A percentile compares a stretch with the other conserved stretches of the same genome.
phyloP scores from a whole-genome alignment of 37 sponge, comb jelly and placozoan species.

The Corticium candelabrum region DNA sequence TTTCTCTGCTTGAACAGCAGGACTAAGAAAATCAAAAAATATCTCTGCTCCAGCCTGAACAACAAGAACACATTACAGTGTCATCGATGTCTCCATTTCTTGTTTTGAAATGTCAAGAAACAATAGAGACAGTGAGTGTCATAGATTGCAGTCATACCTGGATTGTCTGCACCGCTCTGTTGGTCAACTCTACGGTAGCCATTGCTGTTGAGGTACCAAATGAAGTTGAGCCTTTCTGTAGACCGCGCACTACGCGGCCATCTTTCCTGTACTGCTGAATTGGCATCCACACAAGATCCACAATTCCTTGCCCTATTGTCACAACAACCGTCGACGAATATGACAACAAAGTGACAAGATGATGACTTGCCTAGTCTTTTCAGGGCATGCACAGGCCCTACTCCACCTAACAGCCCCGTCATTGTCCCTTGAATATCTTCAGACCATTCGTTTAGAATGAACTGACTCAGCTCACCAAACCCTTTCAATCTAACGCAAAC shows the following conservation, averaged over 20 bases:
- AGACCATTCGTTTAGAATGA: too few relatives aligned
- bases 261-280: slow-evolving; percentile 91
- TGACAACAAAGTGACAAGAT: slow-evolving; percentile 7
- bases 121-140: background rate
- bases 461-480: too few relatives aligned
- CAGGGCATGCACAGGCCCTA: slow-evolving; percentile 86
- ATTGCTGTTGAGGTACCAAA: slow-evolving; percentile 80
- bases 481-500: too few relatives aligned
- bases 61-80: background rate
- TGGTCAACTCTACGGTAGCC: slow-evolving; percentile 77
- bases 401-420: slow-evolving; percentile 73
- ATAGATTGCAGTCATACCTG: slow-evolving; percentile 34
- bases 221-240: slow-evolving; percentile 83
- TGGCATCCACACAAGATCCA: slow-evolving; percentile 87
- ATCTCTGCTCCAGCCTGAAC: slow-evolving; percentile 11
- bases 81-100: too few relatives aligned
- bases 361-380: slow-evolving; percentile 48
- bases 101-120: too few relatives aligned
- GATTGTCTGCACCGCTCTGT: slow-evolving; percentile 51
- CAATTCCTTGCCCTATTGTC: slow-evolving; percentile 53
- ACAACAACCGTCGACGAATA: background rate
- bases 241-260: slow-evolving; percentile 81
- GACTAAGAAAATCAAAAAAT: background rate
- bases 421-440: too few relatives aligned
- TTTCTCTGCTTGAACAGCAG: background rate